Base-by-base conservation (phyloP, 2,797 vertebrate genomes). In the Cygnus olor region DNA sequence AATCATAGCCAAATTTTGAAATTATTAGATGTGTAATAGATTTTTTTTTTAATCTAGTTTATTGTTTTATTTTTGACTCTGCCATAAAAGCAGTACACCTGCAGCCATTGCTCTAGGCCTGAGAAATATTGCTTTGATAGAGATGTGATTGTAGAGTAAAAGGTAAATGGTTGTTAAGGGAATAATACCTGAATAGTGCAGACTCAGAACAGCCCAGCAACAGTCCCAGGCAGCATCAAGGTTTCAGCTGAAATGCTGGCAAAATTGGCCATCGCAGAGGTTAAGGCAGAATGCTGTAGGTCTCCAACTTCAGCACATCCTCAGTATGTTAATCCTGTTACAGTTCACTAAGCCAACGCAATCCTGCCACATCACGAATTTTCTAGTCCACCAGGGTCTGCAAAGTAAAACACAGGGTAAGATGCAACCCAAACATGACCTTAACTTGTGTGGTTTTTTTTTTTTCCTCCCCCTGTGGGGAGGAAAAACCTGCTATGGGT, bases 101-200 rank as follows among this genome's bases (percentile, higher is more conserved):
- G 60, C 96, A 97, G 89, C 94, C 95, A 66, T 92, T 40, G 56
- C 83, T 90, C 91, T 72, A 85, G 82, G 85, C 95, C 90, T 95
- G 93, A 72, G 81, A 92, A 96, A 97, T 97, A 95, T 80, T 89
- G 92, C 85, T 95, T 97, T 91, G 81, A 91, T 90, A 95, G 94
- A 96, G 84, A 93, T 2, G 17, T 38, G 95, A 95, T 91, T 97
- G 80, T 87, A 81, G 92, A 93, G 90, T 95, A 93, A 81, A 88
- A 95, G 86, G 91, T 96, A 95, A 93, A 81, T 89, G 85, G 81
- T 82, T 93, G 83, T 92, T 95, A 54, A 94, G 93, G 92, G 96
- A 97, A 87, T 94, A 93, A 90, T 85, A 88, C 87, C 34, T 71
- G 80, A 77, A 72, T 90, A 82, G 88, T 74, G 57, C 65, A 80